A percentile compares a stretch with the other conserved stretches of the same genome.
phyloP scores from a whole-genome alignment of 2,797 vertebrate species.

The Pangasius djambal region DNA sequence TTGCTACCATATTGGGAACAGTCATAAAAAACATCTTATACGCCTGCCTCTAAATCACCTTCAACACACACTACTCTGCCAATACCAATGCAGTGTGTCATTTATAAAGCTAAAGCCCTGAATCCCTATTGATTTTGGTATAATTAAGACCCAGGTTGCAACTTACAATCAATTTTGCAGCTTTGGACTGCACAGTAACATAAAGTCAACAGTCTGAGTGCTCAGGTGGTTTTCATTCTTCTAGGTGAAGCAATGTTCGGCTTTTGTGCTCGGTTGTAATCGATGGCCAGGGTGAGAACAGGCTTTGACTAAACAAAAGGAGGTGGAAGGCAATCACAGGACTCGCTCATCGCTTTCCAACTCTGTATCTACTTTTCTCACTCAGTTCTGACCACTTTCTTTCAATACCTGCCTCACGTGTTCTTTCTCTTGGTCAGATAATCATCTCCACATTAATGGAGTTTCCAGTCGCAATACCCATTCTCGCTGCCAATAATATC shows the following conservation, averaged over 20 bases:
- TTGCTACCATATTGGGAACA: neutral
- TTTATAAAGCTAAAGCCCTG: constrained; percentile 7
- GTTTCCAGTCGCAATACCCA: constrained; percentile 15
- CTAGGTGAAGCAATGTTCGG: constrained; percentile 1
- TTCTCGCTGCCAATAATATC: constrained; percentile 32
- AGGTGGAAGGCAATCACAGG: constrained; percentile 17
- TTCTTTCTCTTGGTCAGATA: constrained; percentile 32
- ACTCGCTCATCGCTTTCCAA: neutral
- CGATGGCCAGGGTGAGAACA: constrained; percentile 6
- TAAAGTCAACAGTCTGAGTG: constrained; percentile 3
- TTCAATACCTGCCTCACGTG: neutral
- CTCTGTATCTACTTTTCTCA: neutral
- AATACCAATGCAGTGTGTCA: neutral
- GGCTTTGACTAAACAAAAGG: constrained; percentile 28
- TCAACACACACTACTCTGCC: constrained; percentile 18
- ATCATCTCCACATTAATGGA: constrained; percentile 13
- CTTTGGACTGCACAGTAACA: constrained; percentile 23
- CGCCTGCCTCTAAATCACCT: constrained; percentile 19
- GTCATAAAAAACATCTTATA: constrained; percentile 3
- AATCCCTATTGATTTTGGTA: constrained; percentile 38
- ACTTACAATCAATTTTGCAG: constrained; percentile 36
- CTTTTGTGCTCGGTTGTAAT: constrained; percentile 29
- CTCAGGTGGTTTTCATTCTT: constrained; percentile 18
- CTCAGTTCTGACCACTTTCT: constrained; percentile 1
- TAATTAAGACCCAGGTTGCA: constrained; percentile 39